Conservation (phyloP, 2,113 vertebrate species). For the Mustela nigripes region DNA sequence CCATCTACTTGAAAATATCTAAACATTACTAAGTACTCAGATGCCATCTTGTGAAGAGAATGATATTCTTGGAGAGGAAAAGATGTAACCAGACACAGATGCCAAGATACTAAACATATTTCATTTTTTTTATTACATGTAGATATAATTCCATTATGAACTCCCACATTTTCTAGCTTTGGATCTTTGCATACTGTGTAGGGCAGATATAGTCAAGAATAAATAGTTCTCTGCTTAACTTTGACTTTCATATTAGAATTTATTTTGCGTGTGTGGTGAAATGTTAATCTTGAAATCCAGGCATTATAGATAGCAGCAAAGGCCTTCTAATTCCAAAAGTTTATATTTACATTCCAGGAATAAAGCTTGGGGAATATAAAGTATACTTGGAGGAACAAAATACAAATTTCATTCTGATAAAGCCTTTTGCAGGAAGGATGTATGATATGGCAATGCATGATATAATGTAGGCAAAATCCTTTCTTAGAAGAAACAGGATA, state of each 20-base stretch:
- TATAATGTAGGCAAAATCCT: neutral
- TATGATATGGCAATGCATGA: neutral
- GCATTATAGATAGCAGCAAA: neutral
- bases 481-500: neutral
- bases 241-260: neutral
- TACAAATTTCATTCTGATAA: neutral
- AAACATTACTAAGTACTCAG: neutral
- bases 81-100: neutral
- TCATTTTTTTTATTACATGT: neutral
- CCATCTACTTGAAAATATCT: neutral
- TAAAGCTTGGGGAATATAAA: neutral
- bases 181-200: neutral
- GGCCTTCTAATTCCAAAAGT: neutral
- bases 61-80: neutral
- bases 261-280: neutral
- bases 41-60: neutral
- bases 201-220: neutral
- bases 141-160: neutral
- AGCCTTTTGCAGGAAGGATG: neutral
- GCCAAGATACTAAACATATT: neutral
- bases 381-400: neutral
- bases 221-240: neutral
- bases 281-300: neutral
- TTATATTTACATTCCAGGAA: neutral
- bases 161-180: neutral